Conservation (phyloP, 2,797 vertebrate genomes). For the Lepus townsendii region DNA sequence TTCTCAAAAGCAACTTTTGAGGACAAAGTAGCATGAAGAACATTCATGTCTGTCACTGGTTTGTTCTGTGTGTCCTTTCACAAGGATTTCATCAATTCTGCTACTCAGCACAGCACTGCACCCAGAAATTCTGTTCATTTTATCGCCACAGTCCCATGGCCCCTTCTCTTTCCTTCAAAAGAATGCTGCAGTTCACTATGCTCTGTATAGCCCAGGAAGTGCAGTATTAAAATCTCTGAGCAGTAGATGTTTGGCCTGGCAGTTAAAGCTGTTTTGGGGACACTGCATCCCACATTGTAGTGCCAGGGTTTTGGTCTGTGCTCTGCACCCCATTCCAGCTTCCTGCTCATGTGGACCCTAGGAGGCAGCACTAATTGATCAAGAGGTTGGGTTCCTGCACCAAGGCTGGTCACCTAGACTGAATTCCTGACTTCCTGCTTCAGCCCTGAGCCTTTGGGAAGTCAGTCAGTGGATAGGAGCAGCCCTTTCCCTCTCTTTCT, state of each 20-base stretch:
- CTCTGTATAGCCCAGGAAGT: background rate
- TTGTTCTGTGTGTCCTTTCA: background rate
- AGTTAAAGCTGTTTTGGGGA: too few relatives aligned
- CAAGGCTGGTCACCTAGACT: too few relatives aligned
- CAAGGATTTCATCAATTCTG: background rate
- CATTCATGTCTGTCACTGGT: background rate
- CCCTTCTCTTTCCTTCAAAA: background rate
- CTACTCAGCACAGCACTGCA: background rate
- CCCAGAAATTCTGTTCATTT: background rate
- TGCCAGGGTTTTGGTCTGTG: too few relatives aligned
- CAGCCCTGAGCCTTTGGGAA: too few relatives aligned
- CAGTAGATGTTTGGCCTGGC: background rate
- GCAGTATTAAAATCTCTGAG: background rate
- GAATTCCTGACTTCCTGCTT: too few relatives aligned
- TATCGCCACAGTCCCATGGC: too few relatives aligned
- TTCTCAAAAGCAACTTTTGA: constrained; percentile 44
- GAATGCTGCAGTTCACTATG: background rate
- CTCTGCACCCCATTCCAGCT: too few relatives aligned
- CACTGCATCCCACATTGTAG: too few relatives aligned
- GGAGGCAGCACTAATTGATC: too few relatives aligned
- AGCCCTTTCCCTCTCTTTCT: background rate
- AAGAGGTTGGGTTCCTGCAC: too few relatives aligned
- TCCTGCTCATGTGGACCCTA: too few relatives aligned
- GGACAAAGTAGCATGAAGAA: background rate
- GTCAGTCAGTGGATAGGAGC: too few relatives aligned